Conservation (phyloP, 2,113 vertebrate genomes). For the Phasianus colchicus region DNA sequence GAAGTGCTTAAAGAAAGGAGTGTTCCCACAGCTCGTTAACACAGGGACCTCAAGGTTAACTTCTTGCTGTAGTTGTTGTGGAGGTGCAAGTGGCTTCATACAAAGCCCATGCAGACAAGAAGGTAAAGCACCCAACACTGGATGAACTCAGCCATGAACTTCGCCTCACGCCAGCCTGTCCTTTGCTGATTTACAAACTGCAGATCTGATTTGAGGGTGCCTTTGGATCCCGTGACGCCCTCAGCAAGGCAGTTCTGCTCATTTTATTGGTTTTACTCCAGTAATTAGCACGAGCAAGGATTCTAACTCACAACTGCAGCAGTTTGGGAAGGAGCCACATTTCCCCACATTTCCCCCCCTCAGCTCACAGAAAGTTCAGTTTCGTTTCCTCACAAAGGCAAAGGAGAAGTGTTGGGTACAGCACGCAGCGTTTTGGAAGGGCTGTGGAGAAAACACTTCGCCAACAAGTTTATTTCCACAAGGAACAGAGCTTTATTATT, state of each 20-base stretch:
- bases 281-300: background rate
- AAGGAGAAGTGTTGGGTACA: background rate
- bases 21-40: background rate
- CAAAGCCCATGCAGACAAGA: background rate
- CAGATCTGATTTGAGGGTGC: background rate
- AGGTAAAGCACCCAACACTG: background rate
- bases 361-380: background rate
- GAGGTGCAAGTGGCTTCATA: background rate
- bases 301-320: background rate
- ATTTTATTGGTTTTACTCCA: background rate
- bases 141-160: background rate
- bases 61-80: background rate
- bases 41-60: fast-evolving
- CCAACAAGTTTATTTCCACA: background rate
- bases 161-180: fast-evolving
- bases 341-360: background rate
- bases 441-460: background rate
- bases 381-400: background rate
- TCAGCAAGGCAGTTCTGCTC: background rate
- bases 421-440: background rate
- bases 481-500: no score
- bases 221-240: background rate
- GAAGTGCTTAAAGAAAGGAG: background rate
- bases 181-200: background rate
- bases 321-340: background rate